These are phyloP conservation scores for Formica exsecta DNA, from an alignment of 1,140 invertebrate species.

Conservation along the genomic window DNA sequence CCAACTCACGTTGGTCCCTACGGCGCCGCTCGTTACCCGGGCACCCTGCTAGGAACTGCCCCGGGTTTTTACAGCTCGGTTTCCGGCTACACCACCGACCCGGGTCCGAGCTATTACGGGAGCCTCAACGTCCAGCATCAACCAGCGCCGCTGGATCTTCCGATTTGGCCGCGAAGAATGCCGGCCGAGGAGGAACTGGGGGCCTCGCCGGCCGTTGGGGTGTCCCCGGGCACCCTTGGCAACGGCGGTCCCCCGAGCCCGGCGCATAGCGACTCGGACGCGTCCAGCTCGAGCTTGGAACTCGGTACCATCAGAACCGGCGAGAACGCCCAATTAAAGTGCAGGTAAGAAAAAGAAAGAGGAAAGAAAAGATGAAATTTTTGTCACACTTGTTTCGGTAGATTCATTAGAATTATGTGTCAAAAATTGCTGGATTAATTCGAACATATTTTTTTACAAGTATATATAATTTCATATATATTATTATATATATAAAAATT, in stretches of 20 bases:
- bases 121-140: slow-evolving; percentile 76
- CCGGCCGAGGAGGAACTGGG: slow-evolving; percentile 82
- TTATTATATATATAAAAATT: background rate
- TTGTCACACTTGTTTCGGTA: background rate
- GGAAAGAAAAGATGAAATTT: background rate
- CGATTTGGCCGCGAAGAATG: slow-evolving; percentile 84
- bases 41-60: slow-evolving; percentile 79
- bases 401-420: background rate
- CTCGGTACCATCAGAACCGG: slow-evolving; percentile 82
- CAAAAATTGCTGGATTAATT: background rate
- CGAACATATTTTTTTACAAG: background rate
- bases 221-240: slow-evolving; percentile 70
- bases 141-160: slow-evolving; percentile 78
- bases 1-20: slow-evolving; percentile 83
- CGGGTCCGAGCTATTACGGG: slow-evolving; percentile 77
- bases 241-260: slow-evolving; percentile 82
- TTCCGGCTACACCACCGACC: slow-evolving; percentile 73
- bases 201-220: slow-evolving; percentile 57
- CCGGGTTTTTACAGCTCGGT: slow-evolving; percentile 82
- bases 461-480: background rate
- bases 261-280: slow-evolving; percentile 85
- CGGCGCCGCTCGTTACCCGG: slow-evolving; percentile 83
- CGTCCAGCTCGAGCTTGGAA: slow-evolving; percentile 85
- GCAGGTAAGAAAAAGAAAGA: slow-evolving; percentile 79
- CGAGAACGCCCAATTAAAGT: slow-evolving; percentile 84